These are phyloP conservation scores for Mystacides longicornis DNA, from an alignment of 2,888 invertebrate species.

Conservation along the genomic window DNA sequence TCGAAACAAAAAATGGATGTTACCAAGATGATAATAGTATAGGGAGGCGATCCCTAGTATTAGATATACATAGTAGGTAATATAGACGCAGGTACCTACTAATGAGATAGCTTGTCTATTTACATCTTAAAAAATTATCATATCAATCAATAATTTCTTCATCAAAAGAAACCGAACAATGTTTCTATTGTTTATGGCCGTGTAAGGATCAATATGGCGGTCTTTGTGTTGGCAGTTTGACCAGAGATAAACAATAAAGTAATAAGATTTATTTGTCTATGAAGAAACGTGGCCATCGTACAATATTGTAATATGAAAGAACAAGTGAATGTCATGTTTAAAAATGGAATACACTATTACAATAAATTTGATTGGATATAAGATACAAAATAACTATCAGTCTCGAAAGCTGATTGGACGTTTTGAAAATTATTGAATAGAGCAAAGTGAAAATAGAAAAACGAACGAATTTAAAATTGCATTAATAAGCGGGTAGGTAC, in stretches of 20 bases:
- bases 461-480: no score
- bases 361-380: no score
- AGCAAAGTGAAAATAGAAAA: no score
- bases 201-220: background rate
- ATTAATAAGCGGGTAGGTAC: no score
- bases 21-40: no score
- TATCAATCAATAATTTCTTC: background rate
- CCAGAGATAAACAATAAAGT: background rate
- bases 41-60: no score
- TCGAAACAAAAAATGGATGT: no score
- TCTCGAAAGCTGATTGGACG: no score
- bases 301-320: background rate
- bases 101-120: background rate
- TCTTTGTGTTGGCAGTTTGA: background rate
- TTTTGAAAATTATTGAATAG: no score
- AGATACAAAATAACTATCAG: no score
- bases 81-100: no score
- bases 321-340: background rate
- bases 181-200: background rate
- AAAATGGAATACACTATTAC: background rate
- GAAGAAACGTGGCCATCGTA: background rate
- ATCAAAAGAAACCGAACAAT: constrained; percentile 2
- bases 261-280: background rate
- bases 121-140: background rate
- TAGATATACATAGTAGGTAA: no score